Conservation (phyloP, 1,140 invertebrate species). For the Bombus breviceps region DNA sequence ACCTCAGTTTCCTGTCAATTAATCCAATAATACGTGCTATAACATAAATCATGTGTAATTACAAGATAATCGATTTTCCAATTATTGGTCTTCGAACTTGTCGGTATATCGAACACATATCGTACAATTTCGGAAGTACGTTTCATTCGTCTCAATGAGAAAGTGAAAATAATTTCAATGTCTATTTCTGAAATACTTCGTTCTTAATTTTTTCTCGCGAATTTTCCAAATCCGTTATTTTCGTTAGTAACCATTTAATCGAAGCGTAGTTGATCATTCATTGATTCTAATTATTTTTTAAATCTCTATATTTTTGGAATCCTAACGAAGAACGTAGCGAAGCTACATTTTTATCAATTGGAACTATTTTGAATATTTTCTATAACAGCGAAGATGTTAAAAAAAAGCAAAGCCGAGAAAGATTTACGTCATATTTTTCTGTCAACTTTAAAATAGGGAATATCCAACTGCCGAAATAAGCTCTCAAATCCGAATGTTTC, state of each 20-base stretch:
- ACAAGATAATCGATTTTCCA: neutral
- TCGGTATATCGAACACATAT: neutral
- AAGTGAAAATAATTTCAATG: neutral
- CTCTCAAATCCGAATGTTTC: neutral
- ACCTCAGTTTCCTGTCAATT: neutral
- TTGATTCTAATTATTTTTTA: neutral
- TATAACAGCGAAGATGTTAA: neutral
- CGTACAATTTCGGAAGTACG: neutral
- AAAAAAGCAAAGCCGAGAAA: neutral
- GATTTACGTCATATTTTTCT: neutral
- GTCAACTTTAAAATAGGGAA: too few relatives aligned
- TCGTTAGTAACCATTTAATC: neutral
- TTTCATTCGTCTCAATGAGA: neutral
- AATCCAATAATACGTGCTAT: too few relatives aligned
- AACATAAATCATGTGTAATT: neutral
- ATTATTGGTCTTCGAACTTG: neutral
- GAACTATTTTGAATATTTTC: neutral
- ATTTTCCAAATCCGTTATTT: neutral
- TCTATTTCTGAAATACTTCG: too few relatives aligned
- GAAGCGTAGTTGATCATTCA: neutral
- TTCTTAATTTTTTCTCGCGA: neutral
- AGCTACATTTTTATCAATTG: neutral
- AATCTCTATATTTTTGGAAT: neutral
- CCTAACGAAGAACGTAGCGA: too few relatives aligned
- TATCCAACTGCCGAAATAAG: neutral